Conservation (phyloP, 2,888 invertebrate species). For the Vannuccia rotundouncinata region DNA sequence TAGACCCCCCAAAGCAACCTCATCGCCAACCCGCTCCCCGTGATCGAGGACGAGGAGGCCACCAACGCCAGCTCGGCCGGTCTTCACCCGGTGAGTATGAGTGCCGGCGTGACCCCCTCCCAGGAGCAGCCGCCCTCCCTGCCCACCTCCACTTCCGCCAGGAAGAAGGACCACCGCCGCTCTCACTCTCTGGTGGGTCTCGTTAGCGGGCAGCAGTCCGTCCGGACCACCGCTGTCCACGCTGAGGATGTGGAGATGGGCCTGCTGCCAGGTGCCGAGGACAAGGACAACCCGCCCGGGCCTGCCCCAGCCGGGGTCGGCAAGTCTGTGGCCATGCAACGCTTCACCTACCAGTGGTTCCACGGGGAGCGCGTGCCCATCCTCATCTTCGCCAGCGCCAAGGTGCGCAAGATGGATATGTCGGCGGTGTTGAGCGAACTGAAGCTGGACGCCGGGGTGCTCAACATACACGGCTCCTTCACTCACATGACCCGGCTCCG, state of each 20-base stretch:
- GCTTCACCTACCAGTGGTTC: conserved; percentile 34
- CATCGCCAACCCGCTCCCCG: background rate
- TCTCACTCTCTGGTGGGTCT: background rate
- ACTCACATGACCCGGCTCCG: conserved; percentile 61
- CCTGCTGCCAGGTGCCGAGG: background rate
- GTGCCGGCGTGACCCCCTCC: background rate
- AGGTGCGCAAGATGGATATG: conserved; percentile 63
- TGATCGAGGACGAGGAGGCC: conserved; percentile 1
- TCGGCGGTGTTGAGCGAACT: conserved; percentile 83
- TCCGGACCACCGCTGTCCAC: too few species aligned
- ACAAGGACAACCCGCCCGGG: background rate
- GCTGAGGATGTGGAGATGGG: background rate
- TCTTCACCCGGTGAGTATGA: background rate
- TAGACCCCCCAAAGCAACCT: background rate
- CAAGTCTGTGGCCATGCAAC: conserved; percentile 29
- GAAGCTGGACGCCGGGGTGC: conserved; percentile 86
- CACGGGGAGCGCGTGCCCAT: conserved; percentile 53
- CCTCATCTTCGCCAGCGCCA: conserved; percentile 73
- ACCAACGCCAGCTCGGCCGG: background rate
- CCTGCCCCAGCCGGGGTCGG: conserved; percentile 7
- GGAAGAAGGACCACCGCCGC: background rate
- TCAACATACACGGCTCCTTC: conserved; percentile 78
- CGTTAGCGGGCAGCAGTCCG: background rate
- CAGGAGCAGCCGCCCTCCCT: background rate
- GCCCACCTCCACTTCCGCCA: background rate